Percentiles rank a stretch among this genome's conserved stretches.
phyloP scores from a whole-genome alignment of 2,797 vertebrate genomes.

The Pipistrellus kuhlii region DNA sequence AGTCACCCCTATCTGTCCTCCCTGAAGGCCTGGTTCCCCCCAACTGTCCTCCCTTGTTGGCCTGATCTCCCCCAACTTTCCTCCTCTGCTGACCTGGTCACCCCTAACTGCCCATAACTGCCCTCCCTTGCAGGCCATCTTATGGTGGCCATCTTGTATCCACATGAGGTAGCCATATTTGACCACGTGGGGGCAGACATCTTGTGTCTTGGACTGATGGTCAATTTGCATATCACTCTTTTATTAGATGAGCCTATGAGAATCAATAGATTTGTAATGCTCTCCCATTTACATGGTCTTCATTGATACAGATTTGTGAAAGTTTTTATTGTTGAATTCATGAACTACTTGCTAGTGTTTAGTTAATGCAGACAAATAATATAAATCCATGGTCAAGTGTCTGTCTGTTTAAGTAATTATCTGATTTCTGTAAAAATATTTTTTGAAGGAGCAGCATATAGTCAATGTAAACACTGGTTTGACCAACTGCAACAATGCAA shows the following conservation, averaged over 20 bases:
- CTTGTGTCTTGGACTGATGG: too few relatives aligned
- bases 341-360: conserved; percentile 5
- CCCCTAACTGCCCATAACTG: too few relatives aligned
- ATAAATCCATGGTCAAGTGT: background rate
- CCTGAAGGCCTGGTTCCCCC: too few relatives aligned
- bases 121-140: too few relatives aligned
- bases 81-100: too few relatives aligned
- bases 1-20: too few relatives aligned
- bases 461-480: conserved; percentile 48
- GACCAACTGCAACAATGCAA: conserved; percentile 26
- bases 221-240: too few relatives aligned
- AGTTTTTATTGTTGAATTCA: conserved; percentile 47
- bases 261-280: background rate
- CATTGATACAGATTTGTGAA: conserved; percentile 22
- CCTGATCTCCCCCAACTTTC: too few relatives aligned
- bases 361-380: conserved; percentile 1
- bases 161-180: too few relatives aligned
- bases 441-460: background rate
- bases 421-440: conserved; percentile 6
- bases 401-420: conserved; percentile 14
- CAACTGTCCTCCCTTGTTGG: too few relatives aligned
- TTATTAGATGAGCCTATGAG: background rate
- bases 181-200: too few relatives aligned
- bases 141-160: too few relatives aligned
- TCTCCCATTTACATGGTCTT: background rate